phyloP scores from a whole-genome alignment of 2,888 invertebrate genomes.

The Eucera pruinosa region DNA sequence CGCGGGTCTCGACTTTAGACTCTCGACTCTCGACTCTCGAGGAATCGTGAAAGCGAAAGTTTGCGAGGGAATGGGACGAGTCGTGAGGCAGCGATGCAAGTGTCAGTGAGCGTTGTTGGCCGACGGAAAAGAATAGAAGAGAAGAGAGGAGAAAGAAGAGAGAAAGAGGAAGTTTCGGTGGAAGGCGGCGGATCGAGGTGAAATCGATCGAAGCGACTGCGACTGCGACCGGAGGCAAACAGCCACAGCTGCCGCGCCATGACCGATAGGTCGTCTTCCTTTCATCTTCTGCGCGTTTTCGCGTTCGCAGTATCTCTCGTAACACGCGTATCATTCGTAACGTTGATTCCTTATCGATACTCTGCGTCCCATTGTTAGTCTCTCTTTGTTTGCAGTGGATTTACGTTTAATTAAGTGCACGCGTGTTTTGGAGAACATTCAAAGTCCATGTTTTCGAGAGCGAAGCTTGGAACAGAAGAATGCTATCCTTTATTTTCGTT shows the following conservation, averaged over 20 bases:
- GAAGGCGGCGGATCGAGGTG: conserved; percentile 33
- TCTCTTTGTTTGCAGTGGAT: no score
- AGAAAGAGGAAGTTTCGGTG: conserved; percentile 56
- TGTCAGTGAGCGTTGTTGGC: conserved; percentile 45
- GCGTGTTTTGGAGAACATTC: no score
- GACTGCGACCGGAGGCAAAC: background rate
- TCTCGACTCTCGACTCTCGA: no score
- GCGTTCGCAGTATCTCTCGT: no score
- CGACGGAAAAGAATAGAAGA: conserved; percentile 32
- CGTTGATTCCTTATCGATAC: no score
- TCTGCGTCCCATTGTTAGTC: no score
- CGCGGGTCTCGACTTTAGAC: no score
- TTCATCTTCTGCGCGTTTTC: background rate
- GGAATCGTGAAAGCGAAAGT: conserved; percentile 68
- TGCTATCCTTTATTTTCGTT: no score
- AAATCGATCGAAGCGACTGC: conserved; percentile 37
- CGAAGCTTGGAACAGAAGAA: no score
- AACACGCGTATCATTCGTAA: no score
- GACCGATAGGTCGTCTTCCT: conserved; percentile 41
- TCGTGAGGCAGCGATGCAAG: conserved; percentile 27
- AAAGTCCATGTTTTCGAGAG: no score
- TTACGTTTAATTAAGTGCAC: no score
- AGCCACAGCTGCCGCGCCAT: conserved; percentile 7
- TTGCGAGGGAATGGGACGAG: conserved; percentile 44
- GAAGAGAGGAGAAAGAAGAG: conserved; percentile 50